These are phyloP conservation scores for Lutraria lutraria DNA, from an alignment of 2,888 invertebrate species.

Conservation along the genomic window DNA sequence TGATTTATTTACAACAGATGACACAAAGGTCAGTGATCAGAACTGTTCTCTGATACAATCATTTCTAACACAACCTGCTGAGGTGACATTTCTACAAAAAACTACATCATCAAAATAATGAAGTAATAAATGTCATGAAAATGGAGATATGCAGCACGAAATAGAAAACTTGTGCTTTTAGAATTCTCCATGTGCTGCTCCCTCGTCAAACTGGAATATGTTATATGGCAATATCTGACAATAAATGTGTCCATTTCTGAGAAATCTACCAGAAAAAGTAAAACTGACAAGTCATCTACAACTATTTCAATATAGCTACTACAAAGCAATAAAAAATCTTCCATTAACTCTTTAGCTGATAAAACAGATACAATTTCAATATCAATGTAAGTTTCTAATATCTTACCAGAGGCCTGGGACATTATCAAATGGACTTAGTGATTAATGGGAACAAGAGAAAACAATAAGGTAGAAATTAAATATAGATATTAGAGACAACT, in stretches of 20 bases:
- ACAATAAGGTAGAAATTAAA: conserved; percentile 20
- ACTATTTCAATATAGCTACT: conserved; percentile 2
- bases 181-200: neutral
- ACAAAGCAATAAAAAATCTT: neutral
- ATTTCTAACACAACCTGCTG: neutral
- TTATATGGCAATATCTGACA: neutral
- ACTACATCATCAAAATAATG: conserved; percentile 5
- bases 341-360: neutral
- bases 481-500: conserved; percentile 12
- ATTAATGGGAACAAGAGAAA: conserved; percentile 20
- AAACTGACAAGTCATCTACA: neutral
- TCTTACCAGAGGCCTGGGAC: conserved; percentile 7
- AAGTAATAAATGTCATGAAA: neutral
- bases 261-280: neutral
- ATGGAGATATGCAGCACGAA: neutral
- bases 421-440: conserved; percentile 7
- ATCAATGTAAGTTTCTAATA: conserved; percentile 13
- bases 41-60: neutral
- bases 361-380: neutral
- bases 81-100: neutral
- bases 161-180: neutral
- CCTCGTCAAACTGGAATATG: neutral
- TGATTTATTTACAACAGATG: neutral
- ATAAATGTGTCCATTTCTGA: conserved; percentile 4
- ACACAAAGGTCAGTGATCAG: conserved; percentile 13